A percentile compares a stretch with the other conserved stretches of the same genome.
Conservation (phyloP, 2,797 vertebrate species). For the Diceros bicornis region DNA sequence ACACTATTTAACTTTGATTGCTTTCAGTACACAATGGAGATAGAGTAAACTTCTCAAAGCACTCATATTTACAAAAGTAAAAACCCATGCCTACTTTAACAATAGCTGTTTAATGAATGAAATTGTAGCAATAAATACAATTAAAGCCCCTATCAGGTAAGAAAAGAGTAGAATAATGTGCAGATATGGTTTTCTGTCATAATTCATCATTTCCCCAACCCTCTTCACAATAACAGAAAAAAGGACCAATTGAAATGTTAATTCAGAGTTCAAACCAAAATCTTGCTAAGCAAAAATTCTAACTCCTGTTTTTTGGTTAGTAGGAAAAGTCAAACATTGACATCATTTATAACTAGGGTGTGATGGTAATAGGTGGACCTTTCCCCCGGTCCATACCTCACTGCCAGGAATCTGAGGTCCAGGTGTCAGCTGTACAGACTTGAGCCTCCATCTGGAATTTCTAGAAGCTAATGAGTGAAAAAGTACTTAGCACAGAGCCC, state of each 20-base stretch:
- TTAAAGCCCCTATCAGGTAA: background rate
- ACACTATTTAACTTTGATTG: constrained; percentile 29
- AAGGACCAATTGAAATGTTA: constrained; percentile 12
- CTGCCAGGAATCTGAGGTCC: background rate
- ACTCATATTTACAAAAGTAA: constrained; percentile 49
- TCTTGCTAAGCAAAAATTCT: constrained; percentile 54
- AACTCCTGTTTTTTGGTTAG: background rate
- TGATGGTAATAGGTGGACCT: background rate
- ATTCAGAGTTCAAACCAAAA: background rate
- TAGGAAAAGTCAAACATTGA: constrained; percentile 24
- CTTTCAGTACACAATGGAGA: constrained; percentile 40
- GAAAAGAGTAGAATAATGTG: background rate
- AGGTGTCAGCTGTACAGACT: constrained; percentile 30
- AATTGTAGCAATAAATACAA: background rate
- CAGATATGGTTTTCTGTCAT: background rate
- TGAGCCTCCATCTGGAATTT: background rate
- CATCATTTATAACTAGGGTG: background rate
- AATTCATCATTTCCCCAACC: background rate
- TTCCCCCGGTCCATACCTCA: background rate
- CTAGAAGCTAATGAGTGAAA: constrained; percentile 17
- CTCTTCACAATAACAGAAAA: background rate
- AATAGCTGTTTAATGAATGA: background rate
- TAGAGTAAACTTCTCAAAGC: background rate
- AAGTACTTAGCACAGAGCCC: background rate
- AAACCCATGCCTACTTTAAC: background rate